Evolutionary conservation across 2,888 invertebrate species (phyloP).

Genomic region (Diloba caeruleocephala): DNA sequence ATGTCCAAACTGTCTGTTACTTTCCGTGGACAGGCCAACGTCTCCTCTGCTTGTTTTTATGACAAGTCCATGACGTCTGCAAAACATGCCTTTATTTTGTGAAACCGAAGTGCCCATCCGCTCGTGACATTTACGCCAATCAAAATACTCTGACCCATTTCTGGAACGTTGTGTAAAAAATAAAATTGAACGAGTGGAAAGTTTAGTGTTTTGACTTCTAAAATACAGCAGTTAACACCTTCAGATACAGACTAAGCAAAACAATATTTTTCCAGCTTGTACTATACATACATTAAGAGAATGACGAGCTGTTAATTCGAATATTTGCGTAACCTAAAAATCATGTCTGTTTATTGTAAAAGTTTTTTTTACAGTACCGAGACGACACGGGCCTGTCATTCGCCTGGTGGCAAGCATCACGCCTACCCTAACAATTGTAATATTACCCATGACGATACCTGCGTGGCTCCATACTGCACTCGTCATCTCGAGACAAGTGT

Average conservation of each 20-base stretch:
- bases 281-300: background rate
- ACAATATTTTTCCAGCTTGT: background rate
- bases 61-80: conserved; percentile 30
- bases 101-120: conserved; percentile 16
- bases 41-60: conserved; percentile 30
- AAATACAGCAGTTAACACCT: background rate
- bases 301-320: too few relatives aligned
- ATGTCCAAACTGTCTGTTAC: conserved; percentile 20
- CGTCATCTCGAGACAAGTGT: too few relatives aligned
- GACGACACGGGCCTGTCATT: too few relatives aligned
- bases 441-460: too few relatives aligned
- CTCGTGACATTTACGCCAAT: conserved; percentile 33
- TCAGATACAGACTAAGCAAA: background rate
- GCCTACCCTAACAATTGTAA: too few relatives aligned
- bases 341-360: too few relatives aligned
- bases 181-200: conserved; percentile 3
- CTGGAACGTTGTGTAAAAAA: background rate
- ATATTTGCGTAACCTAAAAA: background rate
- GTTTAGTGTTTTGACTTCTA: background rate
- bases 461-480: too few relatives aligned
- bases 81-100: conserved; percentile 25
- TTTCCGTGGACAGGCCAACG: conserved; percentile 14
- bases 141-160: conserved; percentile 34
- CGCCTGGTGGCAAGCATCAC: too few relatives aligned
- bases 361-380: too few relatives aligned